Conservation (phyloP, 2,888 invertebrate genomes). For the Folsomia candida region DNA sequence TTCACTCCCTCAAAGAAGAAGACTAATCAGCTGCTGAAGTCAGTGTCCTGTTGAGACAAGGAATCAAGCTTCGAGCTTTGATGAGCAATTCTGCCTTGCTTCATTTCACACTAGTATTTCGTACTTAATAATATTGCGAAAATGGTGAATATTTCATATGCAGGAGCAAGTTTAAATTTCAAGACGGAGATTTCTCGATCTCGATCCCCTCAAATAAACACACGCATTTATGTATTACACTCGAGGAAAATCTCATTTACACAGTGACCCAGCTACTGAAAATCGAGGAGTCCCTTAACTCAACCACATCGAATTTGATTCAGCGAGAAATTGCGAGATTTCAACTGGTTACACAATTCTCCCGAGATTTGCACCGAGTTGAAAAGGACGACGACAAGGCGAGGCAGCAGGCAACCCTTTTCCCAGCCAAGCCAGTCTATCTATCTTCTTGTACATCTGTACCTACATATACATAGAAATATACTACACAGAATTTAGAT, state of each 20-base stretch:
- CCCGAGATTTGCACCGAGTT: background rate
- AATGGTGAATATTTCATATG: too few relatives aligned
- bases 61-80: too few relatives aligned
- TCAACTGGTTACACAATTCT: background rate
- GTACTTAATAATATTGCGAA: too few relatives aligned
- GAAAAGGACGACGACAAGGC: too few relatives aligned
- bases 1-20: too few relatives aligned
- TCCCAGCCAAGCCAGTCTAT: background rate
- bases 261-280: background rate
- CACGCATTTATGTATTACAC: too few relatives aligned
- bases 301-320: background rate
- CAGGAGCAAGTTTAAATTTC: background rate
- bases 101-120: too few relatives aligned
- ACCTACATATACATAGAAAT: background rate
- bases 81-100: too few relatives aligned
- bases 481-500: background rate
- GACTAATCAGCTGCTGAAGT: too few relatives aligned
- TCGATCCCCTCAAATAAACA: conserved; percentile 26
- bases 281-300: background rate
- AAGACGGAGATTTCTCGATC: conserved; percentile 16
- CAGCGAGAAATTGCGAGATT: background rate
- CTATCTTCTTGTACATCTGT: too few relatives aligned
- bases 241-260: conserved; percentile 19
- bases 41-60: too few relatives aligned
- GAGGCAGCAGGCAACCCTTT: background rate